Evolutionary conservation across 2,797 vertebrate species (phyloP).

Genomic region (Propithecus perrieri): DNA sequence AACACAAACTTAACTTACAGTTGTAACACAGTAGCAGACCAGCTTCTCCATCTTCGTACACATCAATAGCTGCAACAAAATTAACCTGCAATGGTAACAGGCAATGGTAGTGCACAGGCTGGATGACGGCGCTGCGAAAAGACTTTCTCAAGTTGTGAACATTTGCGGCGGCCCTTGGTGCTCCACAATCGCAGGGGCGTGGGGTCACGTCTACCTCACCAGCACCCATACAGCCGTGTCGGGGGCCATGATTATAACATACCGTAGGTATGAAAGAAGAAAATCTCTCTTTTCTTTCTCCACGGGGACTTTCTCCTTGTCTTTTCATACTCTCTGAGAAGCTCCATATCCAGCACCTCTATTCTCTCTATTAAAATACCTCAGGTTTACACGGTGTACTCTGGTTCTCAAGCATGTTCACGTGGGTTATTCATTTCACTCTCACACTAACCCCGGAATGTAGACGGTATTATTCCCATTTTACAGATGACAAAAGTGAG

Average conservation of each 20-base stretch:
- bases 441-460: neutral
- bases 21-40: slow-evolving; percentile 97
- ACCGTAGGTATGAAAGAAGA: neutral
- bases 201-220: neutral
- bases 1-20: slow-evolving; percentile 89
- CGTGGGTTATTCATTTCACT: neutral
- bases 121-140: neutral
- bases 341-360: neutral
- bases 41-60: slow-evolving; percentile 98
- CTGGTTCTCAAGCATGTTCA: neutral
- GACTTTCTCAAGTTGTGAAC: neutral
- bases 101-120: slow-evolving; percentile 57
- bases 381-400: neutral
- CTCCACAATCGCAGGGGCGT: neutral
- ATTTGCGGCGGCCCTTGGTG: accelerated
- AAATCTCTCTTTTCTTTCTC: neutral
- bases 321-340: neutral
- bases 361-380: neutral
- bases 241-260: too few species aligned
- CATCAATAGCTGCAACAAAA: slow-evolving; percentile 98
- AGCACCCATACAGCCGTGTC: accelerated
- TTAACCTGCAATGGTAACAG: slow-evolving; percentile 92
- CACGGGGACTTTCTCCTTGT: neutral
- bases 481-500: neutral
- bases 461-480: neutral